Evolutionary conservation across 2,888 invertebrate species (phyloP), one percentile per base, ranked within the genome.

Genomic region (Aquatica leii): DNA sequence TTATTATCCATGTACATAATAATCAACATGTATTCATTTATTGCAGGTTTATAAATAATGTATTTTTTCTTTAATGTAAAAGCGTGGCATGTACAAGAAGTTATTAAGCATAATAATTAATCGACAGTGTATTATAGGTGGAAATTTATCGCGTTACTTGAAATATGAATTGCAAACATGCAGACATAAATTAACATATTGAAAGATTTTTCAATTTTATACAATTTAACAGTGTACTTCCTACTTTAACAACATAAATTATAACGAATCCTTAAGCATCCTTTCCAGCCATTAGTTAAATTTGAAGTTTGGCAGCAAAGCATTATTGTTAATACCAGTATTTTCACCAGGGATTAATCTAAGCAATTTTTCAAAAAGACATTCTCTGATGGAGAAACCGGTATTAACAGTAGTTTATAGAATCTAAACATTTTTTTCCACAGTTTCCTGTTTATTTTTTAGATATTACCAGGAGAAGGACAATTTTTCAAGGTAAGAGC

Each of bases 401-500:
- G 46, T 20, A 8, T 49, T 54, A 60, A 37, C 11, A 43, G 37
- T 59, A 52, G 53, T 41, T 41, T 43, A 17, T 52, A 52, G 17
- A n/a, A 52, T 40, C 40, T 48, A 34, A 56, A 21, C 24, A 56
- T 40, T 49, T 15, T 48, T 61, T 49, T 56, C 56, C 62, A 62
- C 63, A 37, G 34, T 41, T 57, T 59, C 35, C 8, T 43, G 34
- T 55, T 64, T 64, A 24, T 59, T 53, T 63, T 64, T 40, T 64
- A 64, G 63, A 64, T 64, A 54, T 55, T 64, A 55, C 63, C 63
- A n/a, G 59, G 59, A 55, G 63, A 64, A 31, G 63, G 59, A 54
- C 50, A 59, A 43, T 59, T 59, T 59, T 64, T 64, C 56, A 64
- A 64, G 63, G 63, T 64, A 64, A 64, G 63, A 52, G 24, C 14